These are phyloP conservation scores for Sphecodes monilicornis DNA, from an alignment of 2,888 invertebrate genomes.

Conservation along the genomic window DNA sequence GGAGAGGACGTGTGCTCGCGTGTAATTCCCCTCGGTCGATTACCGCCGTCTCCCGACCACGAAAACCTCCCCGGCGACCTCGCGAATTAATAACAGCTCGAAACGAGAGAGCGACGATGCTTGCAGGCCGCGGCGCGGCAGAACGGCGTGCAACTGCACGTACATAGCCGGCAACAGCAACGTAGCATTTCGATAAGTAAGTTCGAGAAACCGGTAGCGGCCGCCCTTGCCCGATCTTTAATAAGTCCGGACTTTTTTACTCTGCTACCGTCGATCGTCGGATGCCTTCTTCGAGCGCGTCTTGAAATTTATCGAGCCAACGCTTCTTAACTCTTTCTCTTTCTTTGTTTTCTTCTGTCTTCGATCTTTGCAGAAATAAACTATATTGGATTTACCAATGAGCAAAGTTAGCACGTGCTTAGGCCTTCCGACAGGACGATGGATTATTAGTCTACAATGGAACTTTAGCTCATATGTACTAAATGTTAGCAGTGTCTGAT, in stretches of 20 bases:
- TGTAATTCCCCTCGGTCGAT: conserved; percentile 42
- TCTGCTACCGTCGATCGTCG: background rate
- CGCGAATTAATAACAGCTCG: conserved; percentile 63
- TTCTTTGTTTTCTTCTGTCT: background rate
- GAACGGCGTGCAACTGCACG: background rate
- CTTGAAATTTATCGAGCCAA: background rate
- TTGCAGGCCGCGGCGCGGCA: background rate
- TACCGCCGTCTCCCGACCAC: conserved; percentile 6
- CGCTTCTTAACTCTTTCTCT: background rate
- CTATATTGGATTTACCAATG: too few species aligned
- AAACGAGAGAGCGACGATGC: conserved; percentile 70
- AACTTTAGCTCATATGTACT: too few species aligned
- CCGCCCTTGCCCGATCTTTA: conserved; percentile 13
- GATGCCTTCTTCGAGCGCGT: background rate
- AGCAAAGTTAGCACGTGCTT: too few species aligned
- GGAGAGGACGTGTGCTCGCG: conserved; percentile 10
- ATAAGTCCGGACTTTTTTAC: conserved; percentile 25
- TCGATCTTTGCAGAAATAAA: too few species aligned
- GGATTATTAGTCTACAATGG: too few species aligned
- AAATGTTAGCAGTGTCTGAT: too few species aligned
- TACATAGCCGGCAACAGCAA: conserved; percentile 34
- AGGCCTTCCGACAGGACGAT: too few species aligned
- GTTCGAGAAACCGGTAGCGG: conserved; percentile 55
- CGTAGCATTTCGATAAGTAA: conserved; percentile 65
- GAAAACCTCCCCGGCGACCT: conserved; percentile 33